Percentiles rank a stretch among this genome's conserved stretches.
Conservation (phyloP, 2,888 invertebrate species). For the Philhelius pedissequus region DNA sequence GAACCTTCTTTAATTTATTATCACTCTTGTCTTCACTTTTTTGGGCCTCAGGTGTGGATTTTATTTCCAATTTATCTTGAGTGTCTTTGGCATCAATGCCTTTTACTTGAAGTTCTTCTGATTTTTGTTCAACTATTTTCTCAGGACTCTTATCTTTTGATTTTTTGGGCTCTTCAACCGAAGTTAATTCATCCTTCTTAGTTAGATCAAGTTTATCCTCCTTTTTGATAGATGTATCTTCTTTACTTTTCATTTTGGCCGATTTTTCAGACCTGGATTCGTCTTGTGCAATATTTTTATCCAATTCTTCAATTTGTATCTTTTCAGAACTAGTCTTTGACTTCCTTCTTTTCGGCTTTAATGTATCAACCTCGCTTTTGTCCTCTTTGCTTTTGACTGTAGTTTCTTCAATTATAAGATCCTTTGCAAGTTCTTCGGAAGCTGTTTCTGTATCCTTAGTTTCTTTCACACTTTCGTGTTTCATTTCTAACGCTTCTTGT, state of each 20-base stretch:
- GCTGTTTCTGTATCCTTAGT: conserved; percentile 5
- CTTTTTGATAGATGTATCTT: not conserved
- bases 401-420: not conserved
- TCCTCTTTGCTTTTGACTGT: not conserved
- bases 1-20: not conserved
- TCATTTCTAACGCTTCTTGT: not conserved
- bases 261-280: not conserved
- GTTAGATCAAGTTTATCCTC: not conserved
- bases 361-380: not conserved
- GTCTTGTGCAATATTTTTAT: not conserved
- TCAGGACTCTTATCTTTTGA: not conserved
- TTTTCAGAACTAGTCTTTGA: conserved; percentile 41
- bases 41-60: not conserved
- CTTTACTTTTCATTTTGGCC: not conserved
- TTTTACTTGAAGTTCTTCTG: not conserved
- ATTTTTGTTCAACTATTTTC: not conserved
- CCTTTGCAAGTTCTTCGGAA: conserved; percentile 53
- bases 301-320: not conserved
- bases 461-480: conserved; percentile 2
- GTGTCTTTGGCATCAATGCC: not conserved
- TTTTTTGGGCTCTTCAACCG: not conserved
- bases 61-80: not conserved
- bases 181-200: not conserved
- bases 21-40: not conserved
- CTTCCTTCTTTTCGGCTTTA: conserved; percentile 1